Percentiles rank a stretch among this genome's conserved stretches.
Evolutionary conservation across 1,140 invertebrate species (phyloP).

Genomic region (Caenorhabditis inopinata): DNA sequence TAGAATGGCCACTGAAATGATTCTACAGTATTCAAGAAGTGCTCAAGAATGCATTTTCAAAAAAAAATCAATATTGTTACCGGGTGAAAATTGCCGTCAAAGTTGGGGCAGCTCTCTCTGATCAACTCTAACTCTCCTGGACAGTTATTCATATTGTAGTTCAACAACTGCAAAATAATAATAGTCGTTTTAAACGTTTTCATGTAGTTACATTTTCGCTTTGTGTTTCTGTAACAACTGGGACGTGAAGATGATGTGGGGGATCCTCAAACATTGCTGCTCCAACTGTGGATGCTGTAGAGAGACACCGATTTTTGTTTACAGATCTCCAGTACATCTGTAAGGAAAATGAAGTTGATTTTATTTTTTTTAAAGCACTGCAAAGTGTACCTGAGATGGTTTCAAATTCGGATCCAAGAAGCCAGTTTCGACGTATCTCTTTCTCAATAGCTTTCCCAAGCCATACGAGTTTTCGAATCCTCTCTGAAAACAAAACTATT

Average conservation of each 20-base stretch:
- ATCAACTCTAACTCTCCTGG: background rate
- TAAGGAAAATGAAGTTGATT: background rate
- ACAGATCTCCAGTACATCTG: conserved; percentile 21
- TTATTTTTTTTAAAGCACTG: background rate
- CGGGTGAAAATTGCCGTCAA: background rate
- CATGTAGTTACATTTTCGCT: background rate
- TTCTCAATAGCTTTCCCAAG: background rate
- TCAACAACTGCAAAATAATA: background rate
- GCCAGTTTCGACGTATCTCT: background rate
- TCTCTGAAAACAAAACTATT: background rate
- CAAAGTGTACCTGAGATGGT: background rate
- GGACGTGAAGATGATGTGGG: background rate
- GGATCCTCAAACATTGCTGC: background rate
- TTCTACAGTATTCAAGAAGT: too few relatives aligned
- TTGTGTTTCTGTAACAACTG: background rate
- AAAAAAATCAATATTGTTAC: background rate
- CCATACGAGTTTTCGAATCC: background rate
- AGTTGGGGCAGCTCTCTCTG: background rate
- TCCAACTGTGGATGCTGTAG: background rate
- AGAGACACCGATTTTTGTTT: background rate
- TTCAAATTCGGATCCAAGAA: background rate
- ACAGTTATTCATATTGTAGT: background rate
- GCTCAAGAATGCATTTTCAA: too few relatives aligned
- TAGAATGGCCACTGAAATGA: background rate
- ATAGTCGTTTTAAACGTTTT: too few relatives aligned